Evolutionary conservation across 2,888 invertebrate species (phyloP).

Genomic region (Catocala fraxini): DNA sequence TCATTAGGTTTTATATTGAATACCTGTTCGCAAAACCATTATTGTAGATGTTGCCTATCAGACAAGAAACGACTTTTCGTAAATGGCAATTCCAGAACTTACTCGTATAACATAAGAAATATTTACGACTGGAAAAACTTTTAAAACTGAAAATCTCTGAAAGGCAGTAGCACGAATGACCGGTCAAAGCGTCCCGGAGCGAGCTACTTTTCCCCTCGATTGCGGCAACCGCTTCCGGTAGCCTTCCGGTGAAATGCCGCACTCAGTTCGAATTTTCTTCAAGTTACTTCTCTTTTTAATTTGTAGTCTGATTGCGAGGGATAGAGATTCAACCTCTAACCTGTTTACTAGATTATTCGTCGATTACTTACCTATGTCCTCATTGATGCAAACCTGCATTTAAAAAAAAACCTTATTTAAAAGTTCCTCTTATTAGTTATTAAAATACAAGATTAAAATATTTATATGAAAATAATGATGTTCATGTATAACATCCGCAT

Average conservation of each 20-base stretch:
- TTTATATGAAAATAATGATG: not conserved
- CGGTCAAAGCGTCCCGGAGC: conserved; percentile 72
- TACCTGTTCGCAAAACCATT: not conserved
- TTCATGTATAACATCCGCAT: not conserved
- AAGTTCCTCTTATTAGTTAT: too few relatives aligned
- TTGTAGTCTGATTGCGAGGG: conserved; percentile 52
- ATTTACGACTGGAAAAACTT: conserved; percentile 48
- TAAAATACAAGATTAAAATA: too few relatives aligned
- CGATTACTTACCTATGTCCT: conserved; percentile 21
- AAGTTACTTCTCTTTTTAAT: conserved; percentile 57
- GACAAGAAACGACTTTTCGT: not conserved
- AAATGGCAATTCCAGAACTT: not conserved
- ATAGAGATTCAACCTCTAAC: conserved; percentile 37
- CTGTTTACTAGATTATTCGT: conserved; percentile 27
- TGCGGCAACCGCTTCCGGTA: conserved; percentile 72
- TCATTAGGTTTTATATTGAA: not conserved
- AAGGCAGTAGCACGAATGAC: conserved; percentile 61
- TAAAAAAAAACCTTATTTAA: not conserved
- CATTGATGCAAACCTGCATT: not conserved
- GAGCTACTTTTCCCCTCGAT: conserved; percentile 77
- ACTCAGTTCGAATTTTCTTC: conserved; percentile 63
- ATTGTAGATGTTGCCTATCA: too few relatives aligned
- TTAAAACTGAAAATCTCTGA: conserved; percentile 55
- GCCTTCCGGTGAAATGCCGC: conserved; percentile 66
- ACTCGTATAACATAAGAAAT: conserved; percentile 36